phyloP scores from a whole-genome alignment of 2,888 invertebrate species.

The Nephrotoma flavescens region DNA sequence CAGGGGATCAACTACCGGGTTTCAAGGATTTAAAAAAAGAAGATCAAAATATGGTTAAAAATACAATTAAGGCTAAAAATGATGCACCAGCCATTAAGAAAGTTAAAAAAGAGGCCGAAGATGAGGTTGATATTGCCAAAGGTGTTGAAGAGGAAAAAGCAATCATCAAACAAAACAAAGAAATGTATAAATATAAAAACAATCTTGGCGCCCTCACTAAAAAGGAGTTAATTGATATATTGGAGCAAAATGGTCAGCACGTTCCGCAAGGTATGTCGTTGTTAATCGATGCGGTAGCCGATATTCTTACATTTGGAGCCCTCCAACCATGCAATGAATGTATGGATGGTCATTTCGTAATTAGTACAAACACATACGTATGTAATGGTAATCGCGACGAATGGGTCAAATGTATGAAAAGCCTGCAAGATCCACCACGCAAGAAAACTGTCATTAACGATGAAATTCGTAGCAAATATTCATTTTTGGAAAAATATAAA shows the following conservation, averaged over 20 bases:
- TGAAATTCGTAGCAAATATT: slow-evolving; percentile 37
- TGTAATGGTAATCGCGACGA: slow-evolving; percentile 64
- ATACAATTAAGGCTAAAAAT: slow-evolving; percentile 38
- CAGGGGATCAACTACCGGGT: slow-evolving; percentile 63
- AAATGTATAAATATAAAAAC: slow-evolving; percentile 21
- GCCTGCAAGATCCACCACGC: slow-evolving; percentile 57
- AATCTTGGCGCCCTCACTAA: slow-evolving; percentile 27
- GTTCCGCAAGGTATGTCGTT: slow-evolving; percentile 43
- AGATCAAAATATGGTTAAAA: slow-evolving; percentile 50
- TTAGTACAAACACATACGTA: slow-evolving; percentile 61
- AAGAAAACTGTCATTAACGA: slow-evolving; percentile 51
- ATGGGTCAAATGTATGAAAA: slow-evolving; percentile 75
- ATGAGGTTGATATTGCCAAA: slow-evolving; percentile 34
- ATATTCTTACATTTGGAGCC: slow-evolving; percentile 80
- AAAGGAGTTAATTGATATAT: slow-evolving; percentile 42
- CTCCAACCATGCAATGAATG: slow-evolving; percentile 67
- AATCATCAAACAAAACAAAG: slow-evolving; percentile 56
- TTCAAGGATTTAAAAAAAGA: slow-evolving; percentile 51
- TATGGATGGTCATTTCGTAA: slow-evolving; percentile 51
- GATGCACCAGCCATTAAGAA: slow-evolving; percentile 51
- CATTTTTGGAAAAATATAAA: slow-evolving; percentile 46
- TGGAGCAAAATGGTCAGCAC: slow-evolving; percentile 58
- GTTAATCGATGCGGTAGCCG: slow-evolving; percentile 64
- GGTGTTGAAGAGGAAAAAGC: slow-evolving; percentile 41
- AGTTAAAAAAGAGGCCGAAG: slow-evolving; percentile 46